Conservation (phyloP, 1,140 invertebrate species). For the Drosophila carrolli region DNA sequence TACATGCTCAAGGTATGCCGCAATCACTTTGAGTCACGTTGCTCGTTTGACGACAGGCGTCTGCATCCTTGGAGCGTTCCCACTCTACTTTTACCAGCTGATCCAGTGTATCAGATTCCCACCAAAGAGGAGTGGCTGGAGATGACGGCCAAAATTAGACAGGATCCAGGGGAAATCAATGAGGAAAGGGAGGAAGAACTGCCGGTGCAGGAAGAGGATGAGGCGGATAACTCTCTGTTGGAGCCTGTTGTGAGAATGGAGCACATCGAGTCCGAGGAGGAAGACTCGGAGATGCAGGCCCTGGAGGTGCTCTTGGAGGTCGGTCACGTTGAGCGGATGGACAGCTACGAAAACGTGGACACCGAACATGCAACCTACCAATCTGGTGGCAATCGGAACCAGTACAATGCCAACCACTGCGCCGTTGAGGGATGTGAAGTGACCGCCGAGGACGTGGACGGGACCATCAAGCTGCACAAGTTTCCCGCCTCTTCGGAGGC, state of each 20-base stretch:
- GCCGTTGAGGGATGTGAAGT: conserved; percentile 61
- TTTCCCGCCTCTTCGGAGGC: conserved; percentile 55
- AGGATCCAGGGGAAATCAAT: conserved; percentile 1
- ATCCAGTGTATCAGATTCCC: conserved; percentile 49
- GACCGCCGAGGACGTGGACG: conserved; percentile 38
- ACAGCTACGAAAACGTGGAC: conserved; percentile 63
- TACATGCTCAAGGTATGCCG: conserved; percentile 64
- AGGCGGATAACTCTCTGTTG: conserved; percentile 17
- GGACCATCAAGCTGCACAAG: conserved; percentile 62
- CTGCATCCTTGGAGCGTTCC: conserved; percentile 64
- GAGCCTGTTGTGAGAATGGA: conserved; percentile 52
- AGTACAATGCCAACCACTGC: conserved; percentile 58
- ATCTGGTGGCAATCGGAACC: conserved; percentile 1
- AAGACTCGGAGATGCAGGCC: conserved; percentile 9
- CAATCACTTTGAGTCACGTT: conserved; percentile 63
- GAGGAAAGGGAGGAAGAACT: not conserved
- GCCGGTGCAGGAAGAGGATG: not conserved
- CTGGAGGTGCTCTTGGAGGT: conserved; percentile 68
- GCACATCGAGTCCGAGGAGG: conserved; percentile 33
- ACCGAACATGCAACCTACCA: not conserved
- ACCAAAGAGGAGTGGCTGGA: conserved; percentile 46
- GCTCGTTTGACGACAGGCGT: conserved; percentile 33
- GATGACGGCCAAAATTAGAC: conserved; percentile 19
- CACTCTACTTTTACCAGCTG: conserved; percentile 48
- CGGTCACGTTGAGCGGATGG: conserved; percentile 65